These are phyloP conservation scores for Bergia sp. DNA, from an alignment of 92 coral and sea anemone species.

Conservation along the genomic window DNA sequence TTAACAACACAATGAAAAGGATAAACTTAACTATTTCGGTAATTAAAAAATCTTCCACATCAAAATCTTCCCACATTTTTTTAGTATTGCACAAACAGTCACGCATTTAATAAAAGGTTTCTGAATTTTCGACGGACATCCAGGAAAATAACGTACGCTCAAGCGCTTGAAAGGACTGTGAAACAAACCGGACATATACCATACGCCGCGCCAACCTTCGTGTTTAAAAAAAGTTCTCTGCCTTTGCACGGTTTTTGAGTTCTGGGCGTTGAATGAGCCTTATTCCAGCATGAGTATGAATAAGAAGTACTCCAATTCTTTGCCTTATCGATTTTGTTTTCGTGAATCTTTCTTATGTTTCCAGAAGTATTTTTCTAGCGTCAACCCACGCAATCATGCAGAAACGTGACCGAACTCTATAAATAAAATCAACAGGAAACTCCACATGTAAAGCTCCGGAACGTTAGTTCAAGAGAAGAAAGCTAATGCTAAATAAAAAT, in stretches of 20 bases:
- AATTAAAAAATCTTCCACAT: neutral
- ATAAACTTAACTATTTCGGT: neutral
- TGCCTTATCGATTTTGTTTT: neutral
- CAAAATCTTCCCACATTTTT: neutral
- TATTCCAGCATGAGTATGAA: neutral
- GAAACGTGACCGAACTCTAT: neutral
- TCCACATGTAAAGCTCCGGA: neutral
- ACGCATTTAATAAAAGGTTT: too few relatives aligned
- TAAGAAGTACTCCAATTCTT: neutral
- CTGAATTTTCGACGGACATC: neutral
- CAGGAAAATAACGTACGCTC: neutral
- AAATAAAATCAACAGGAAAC: neutral
- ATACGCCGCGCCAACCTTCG: neutral
- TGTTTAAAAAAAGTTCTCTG: neutral
- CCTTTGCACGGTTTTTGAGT: neutral
- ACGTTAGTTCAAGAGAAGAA: neutral
- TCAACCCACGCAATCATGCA: neutral
- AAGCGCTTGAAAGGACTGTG: neutral
- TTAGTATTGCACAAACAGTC: neutral
- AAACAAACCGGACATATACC: neutral
- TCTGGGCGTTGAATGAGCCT: neutral
- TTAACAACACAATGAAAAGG: constrained; percentile 34
- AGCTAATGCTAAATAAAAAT: too few relatives aligned
- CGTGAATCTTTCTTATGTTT: neutral
- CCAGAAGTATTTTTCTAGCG: neutral